phyloP scores from a whole-genome alignment of 2,797 vertebrate species.

The Macropodus opercularis region DNA sequence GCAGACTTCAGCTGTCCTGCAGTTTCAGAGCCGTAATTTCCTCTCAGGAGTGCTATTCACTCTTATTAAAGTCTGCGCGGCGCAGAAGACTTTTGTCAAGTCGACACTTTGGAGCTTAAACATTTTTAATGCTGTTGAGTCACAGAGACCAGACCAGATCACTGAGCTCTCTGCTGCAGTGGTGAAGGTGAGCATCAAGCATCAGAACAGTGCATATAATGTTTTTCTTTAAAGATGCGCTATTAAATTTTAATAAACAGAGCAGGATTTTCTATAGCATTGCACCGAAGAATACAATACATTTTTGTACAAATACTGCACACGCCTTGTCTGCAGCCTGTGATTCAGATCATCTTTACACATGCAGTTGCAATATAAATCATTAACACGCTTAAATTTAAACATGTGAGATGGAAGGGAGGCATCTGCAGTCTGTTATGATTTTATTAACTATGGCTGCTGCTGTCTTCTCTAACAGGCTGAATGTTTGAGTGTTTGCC shows the following conservation, averaged over 20 bases:
- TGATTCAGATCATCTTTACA: constrained; percentile 17
- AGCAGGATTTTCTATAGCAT: too few species aligned
- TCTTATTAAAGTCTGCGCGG: constrained; percentile 73
- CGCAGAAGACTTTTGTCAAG: constrained; percentile 81
- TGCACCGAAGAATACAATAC: too few species aligned
- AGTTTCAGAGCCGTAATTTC: constrained; percentile 31
- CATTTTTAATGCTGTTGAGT: constrained; percentile 37
- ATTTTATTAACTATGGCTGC: constrained; percentile 43
- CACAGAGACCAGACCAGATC: constrained; percentile 2
- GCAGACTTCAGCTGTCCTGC: constrained; percentile 6
- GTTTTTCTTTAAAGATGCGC: too few species aligned
- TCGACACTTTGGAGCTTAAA: constrained; percentile 81
- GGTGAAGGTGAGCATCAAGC: constrained; percentile 2
- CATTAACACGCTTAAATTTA: constrained; percentile 25
- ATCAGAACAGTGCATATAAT: not conserved
- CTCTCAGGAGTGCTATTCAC: constrained; percentile 62
- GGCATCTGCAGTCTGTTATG: constrained; percentile 39
- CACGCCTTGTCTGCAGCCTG: not conserved
- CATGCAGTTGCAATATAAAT: constrained; percentile 31
- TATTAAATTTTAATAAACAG: too few species aligned
- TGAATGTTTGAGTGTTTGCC: constrained; percentile 70
- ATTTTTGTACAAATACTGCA: not conserved
- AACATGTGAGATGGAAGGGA: constrained; percentile 3
- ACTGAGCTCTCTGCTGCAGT: not conserved
- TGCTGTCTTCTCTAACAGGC: constrained; percentile 48